A percentile compares a stretch with the other conserved stretches of the same genome.
phyloP scores from a whole-genome alignment of 2,113 vertebrate genomes.

The Herpetotheres cachinnans region DNA sequence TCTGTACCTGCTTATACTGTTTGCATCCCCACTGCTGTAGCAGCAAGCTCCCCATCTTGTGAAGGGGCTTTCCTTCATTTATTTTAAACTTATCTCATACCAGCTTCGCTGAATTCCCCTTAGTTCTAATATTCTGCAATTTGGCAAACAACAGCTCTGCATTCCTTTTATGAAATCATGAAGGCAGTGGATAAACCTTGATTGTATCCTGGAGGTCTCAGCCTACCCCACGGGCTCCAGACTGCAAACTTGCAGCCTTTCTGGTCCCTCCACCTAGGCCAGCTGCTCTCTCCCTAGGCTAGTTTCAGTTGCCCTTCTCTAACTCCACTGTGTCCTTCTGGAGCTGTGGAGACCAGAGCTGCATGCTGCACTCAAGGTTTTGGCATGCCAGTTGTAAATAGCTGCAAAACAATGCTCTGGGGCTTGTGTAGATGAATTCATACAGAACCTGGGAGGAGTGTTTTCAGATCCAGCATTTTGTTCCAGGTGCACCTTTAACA shows the following conservation, averaged over 20 bases:
- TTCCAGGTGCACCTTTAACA: background rate
- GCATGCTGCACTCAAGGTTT: background rate
- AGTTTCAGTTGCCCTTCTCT: background rate
- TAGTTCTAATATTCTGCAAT: background rate
- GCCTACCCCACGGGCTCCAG: background rate
- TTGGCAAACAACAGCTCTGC: background rate
- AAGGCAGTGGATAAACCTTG: background rate
- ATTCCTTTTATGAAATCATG: background rate
- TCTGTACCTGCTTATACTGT: background rate
- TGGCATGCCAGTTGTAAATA: background rate
- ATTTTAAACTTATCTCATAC: background rate
- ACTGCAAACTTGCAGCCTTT: background rate
- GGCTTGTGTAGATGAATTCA: background rate
- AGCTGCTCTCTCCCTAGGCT: background rate
- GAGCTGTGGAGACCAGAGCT: background rate
- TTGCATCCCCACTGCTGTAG: background rate
- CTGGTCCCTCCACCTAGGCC: background rate
- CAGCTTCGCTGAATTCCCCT: background rate
- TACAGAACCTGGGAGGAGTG: background rate
- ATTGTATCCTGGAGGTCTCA: background rate
- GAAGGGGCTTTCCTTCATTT: background rate
- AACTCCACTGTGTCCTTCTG: background rate
- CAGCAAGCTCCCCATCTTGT: background rate
- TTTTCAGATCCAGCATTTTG: background rate
- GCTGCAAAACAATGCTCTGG: background rate